Base-by-base conservation (phyloP, 2,888 invertebrate genomes). In the Mycogona germanica region DNA sequence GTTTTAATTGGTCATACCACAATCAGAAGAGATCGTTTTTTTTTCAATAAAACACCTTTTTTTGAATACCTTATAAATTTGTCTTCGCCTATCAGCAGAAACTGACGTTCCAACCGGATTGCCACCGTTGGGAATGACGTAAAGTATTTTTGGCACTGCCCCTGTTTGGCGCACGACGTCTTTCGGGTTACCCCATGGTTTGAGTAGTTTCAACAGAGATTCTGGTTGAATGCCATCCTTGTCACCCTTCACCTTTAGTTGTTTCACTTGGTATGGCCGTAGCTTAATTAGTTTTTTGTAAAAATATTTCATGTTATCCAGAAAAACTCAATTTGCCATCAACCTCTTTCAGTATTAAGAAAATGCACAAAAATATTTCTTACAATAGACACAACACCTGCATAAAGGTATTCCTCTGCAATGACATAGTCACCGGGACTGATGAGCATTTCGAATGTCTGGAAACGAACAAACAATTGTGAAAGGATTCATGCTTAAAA, bases 81-180 rank as follows among this genome's bases (percentile, higher is more conserved):
- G 76, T 57, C 76, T 73, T 56, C 81, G 76, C 58, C 86, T 74
- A 17, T 78, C 76, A 42, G 77, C 70, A 0, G 82, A 73, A 52
- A 84, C 71, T 0, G 82, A 79, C 0, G 77, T 75, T 0, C 87
- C 87, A 0, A 81, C 80, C 1, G 87, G 87, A 65, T 87, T 87
- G 26, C 77, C 77, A 0, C 82, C 84, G 12, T 82, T 85, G 0
- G 87, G 83, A 58, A 84, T 84, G 7, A 81, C 65, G 69, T 86
- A 86, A 64, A 87, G 68, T 2, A 72, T 64, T 66, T 80, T 81
- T 0, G 85, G 85, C 77, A 83, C 81, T 64, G 73, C 75, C 55
- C 73, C 64, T 1, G 75, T 74, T 49, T 72, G 68, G 28, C 66
- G 62, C 60, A 73, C 71, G 59, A 75, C 71, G 46, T 73, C 71